phyloP scores from a whole-genome alignment of 2,888 invertebrate species.

The Phengaris alcon region DNA sequence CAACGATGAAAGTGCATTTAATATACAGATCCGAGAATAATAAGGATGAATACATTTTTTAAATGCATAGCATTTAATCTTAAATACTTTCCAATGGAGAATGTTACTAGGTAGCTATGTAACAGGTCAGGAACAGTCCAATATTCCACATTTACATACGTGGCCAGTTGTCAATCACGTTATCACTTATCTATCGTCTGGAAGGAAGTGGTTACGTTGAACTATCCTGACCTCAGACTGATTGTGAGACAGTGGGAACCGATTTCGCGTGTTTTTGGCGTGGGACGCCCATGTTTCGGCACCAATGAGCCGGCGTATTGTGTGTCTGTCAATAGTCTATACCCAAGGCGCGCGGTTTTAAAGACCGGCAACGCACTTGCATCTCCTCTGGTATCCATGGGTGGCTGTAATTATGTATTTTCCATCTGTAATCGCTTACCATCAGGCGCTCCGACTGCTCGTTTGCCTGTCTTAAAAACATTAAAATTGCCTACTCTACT shows the following conservation, averaged over 20 bases:
- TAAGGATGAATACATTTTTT: too few species aligned
- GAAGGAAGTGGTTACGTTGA: slow-evolving; percentile 10
- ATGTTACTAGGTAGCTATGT: too few species aligned
- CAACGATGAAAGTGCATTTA: slow-evolving; percentile 1
- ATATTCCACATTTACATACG: background rate
- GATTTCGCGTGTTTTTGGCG: background rate
- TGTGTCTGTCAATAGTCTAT: too few species aligned
- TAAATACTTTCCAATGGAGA: too few species aligned
- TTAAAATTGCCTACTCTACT: background rate
- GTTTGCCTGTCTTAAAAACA: background rate
- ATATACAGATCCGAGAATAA: background rate
- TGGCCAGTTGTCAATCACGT: background rate
- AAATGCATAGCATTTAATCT: too few species aligned
- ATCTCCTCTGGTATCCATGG: background rate
- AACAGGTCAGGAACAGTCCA: too few species aligned
- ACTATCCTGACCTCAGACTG: background rate
- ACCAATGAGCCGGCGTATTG: background rate
- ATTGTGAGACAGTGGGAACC: background rate
- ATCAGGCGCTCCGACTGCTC: background rate
- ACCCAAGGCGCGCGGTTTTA: too few species aligned
- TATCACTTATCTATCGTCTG: slow-evolving; percentile 10
- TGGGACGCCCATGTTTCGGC: background rate
- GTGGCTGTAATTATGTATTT: background rate
- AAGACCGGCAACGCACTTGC: too few species aligned
- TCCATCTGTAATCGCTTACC: background rate